Evolutionary conservation across 2,888 invertebrate genomes (phyloP).

Genomic region (Chironomus tentans): DNA sequence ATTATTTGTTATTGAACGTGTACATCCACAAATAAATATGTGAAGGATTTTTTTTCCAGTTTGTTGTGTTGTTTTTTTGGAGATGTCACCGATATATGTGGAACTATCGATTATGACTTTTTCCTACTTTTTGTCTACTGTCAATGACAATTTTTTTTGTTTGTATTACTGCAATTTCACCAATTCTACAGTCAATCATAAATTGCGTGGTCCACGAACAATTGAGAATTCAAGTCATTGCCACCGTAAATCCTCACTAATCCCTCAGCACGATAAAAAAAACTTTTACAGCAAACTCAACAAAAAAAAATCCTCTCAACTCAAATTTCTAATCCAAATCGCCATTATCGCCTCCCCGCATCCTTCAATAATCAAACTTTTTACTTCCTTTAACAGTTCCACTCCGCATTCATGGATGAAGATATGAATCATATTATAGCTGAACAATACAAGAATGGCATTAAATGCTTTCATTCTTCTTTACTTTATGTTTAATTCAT

Average conservation of each 20-base stretch:
- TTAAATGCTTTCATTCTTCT: too few relatives aligned
- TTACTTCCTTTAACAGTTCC: not conserved
- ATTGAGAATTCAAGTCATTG: not conserved
- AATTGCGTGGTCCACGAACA: not conserved
- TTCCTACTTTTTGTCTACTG: not conserved
- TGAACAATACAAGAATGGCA: too few relatives aligned
- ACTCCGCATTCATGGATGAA: not conserved
- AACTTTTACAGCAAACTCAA: not conserved
- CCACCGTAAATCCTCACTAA: not conserved
- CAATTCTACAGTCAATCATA: not conserved
- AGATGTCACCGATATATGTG: conserved; percentile 12
- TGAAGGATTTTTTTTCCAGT: not conserved
- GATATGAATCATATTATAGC: not conserved
- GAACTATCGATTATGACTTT: not conserved
- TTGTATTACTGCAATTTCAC: not conserved
- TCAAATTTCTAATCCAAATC: too few relatives aligned
- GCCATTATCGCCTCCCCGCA: too few relatives aligned
- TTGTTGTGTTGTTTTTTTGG: not conserved
- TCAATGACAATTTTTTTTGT: not conserved
- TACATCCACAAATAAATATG: not conserved
- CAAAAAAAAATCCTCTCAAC: too few relatives aligned
- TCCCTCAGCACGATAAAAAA: not conserved
- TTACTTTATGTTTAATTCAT: not conserved
- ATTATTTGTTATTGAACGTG: not conserved
- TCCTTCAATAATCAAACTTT: not conserved